Percentiles rank a stretch among this genome's conserved stretches.
Evolutionary conservation across 2,888 invertebrate genomes (phyloP).

Genomic region (Diaperis boleti): DNA sequence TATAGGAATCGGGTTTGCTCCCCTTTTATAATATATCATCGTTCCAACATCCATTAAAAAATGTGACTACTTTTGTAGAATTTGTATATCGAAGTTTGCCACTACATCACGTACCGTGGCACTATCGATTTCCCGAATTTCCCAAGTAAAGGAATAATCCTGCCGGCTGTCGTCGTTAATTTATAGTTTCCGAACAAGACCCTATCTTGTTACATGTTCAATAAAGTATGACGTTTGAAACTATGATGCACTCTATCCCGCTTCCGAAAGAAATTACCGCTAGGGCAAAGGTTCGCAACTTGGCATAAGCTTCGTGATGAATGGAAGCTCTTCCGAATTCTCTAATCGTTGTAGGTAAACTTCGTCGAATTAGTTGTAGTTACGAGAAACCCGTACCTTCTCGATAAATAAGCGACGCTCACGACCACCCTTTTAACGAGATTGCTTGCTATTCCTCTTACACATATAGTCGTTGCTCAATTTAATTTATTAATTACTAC

Average conservation of each 20-base stretch:
- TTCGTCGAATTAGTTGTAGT: conserved; percentile 28
- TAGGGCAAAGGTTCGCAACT: conserved; percentile 8
- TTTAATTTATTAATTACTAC: conserved; percentile 25
- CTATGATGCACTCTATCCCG: conserved; percentile 18
- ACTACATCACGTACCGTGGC: too few species aligned
- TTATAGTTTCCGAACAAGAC: conserved; percentile 20
- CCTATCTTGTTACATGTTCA: conserved; percentile 11
- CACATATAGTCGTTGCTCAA: too few species aligned
- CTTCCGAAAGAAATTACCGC: background rate
- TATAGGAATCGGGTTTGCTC: too few species aligned
- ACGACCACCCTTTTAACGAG: conserved; percentile 21
- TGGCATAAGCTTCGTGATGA: conserved; percentile 3
- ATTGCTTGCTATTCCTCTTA: conserved; percentile 24
- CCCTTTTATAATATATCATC: too few species aligned
- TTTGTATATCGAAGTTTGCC: too few species aligned
- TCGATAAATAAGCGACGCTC: background rate
- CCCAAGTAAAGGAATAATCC: conserved; percentile 9
- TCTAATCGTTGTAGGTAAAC: conserved; percentile 11
- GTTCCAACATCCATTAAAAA: too few species aligned
- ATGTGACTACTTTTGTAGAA: too few species aligned
- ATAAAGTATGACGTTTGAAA: conserved; percentile 21
- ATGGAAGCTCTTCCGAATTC: conserved; percentile 17
- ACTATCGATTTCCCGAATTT: conserved; percentile 3
- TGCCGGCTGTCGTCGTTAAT: conserved; percentile 21
- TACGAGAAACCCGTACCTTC: conserved; percentile 10